Conservation (phyloP, 2,888 invertebrate genomes). For the Andrena minutula region DNA sequence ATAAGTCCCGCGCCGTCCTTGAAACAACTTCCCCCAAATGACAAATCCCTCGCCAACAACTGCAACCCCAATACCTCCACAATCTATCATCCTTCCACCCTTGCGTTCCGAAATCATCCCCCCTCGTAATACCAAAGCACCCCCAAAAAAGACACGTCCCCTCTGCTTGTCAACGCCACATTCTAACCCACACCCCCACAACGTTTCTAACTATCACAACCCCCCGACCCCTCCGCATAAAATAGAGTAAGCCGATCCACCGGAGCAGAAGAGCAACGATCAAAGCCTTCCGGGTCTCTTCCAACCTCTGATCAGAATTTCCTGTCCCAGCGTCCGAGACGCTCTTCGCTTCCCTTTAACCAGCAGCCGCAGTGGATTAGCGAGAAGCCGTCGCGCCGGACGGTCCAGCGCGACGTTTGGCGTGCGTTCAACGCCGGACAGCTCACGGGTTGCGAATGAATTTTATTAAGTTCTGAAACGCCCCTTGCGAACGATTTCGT, state of each 20-base stretch:
- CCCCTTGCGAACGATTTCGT: slow-evolving; percentile 44
- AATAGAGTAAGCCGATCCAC: slow-evolving; percentile 9
- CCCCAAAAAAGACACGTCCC: background rate
- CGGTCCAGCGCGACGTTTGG: slow-evolving; percentile 43
- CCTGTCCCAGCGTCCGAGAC: background rate
- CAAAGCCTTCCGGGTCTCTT: slow-evolving; percentile 37
- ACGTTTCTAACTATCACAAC: background rate
- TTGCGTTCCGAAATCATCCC: background rate
- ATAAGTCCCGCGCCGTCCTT: background rate
- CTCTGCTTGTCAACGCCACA: slow-evolving; percentile 18
- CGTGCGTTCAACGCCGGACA: slow-evolving; percentile 61
- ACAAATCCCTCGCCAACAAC: no score
- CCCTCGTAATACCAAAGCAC: background rate
- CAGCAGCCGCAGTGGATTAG: slow-evolving; percentile 53
- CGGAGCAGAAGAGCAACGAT: slow-evolving; percentile 17
- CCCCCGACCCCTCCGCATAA: background rate
- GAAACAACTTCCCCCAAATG: background rate
- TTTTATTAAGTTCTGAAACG: slow-evolving; percentile 28
- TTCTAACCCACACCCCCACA: background rate
- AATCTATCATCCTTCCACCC: background rate
- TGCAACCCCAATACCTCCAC: slow-evolving; percentile 10
- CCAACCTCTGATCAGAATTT: slow-evolving; percentile 23
- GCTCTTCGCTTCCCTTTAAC: slow-evolving; percentile 12
- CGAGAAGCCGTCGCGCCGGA: slow-evolving; percentile 18
- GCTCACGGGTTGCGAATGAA: background rate